Evolutionary conservation across 2,113 vertebrate genomes (phyloP), one percentile per base, ranked within the genome.

Genomic region (Paradoxurus hermaphroditus): DNA sequence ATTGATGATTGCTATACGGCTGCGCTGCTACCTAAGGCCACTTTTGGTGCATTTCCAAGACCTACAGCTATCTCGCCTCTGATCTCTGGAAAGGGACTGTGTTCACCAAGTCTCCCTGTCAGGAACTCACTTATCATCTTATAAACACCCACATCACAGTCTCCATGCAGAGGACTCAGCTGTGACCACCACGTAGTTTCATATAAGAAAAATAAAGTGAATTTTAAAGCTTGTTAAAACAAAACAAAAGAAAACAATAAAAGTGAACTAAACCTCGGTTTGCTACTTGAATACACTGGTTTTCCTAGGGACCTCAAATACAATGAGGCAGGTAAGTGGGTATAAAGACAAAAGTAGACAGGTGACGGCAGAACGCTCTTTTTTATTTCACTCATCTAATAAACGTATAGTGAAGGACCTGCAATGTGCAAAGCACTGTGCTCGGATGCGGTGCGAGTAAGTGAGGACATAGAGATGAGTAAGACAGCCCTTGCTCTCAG

Each of bases 141-240:
- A 4, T 18, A 83, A 95, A 85, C 36, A 73, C 8, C 23, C 12
- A 67, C 3, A 39, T 27, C 19, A 49, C 7, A 79, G 51, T 16
- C 67, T 94, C 63, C 27, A 5, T 11, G n/a, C 49, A 83, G 39
- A 73, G 13, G 67, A 70, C n/a, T 13, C 39, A 25, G 27, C 36
- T 86, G 4, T 12, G 18, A 67, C 51, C 14, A 84, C 25, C 41
- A 44, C 39, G 8, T 41, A 21, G 39, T 41, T 73, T 73, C 25
- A 27, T 25, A 41, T 7, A 44, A 75, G 70, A 88, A 88, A 90
- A 95, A 83, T 53, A 72, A 78, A 97, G 49, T 72, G 72, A 95
- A 73, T 83, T 77, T 83, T 77, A 94, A 72, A 77, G 14, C 41
- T 77, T 31, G 29, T 18, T 25, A 41, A 73, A 44, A 12, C 19